Evolutionary conservation across 2,888 invertebrate species (phyloP), one percentile per base, ranked within the genome.

Genomic region (Drosophila eohydei): DNA sequence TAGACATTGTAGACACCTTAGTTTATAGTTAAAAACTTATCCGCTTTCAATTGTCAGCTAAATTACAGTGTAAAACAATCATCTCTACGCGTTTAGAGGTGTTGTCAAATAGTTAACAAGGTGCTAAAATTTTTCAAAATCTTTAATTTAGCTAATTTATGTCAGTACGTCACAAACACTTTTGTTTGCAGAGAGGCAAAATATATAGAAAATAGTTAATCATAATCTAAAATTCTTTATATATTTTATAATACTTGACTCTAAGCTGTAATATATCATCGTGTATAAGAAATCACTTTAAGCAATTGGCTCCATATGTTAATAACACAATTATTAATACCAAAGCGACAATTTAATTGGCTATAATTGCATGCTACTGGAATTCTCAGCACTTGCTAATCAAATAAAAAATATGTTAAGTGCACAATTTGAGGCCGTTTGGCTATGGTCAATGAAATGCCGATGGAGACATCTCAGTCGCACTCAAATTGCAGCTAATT

Each of bases 401-500:
- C 57, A 82, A 62, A 73, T 61, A 36, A 38, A 56, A 59, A 68
- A 71, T 73, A 73, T 75, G 63, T 80, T 72, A 72, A 76, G 71
- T 63, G 70, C 81, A 54, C 80, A 69, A 68, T 86, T 81, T 66
- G 63, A 74, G 66, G 66, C 64, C 78, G 66, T 72, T 78, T 57
- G 44, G 63, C 46, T 56, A 71, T 58, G 83, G 83, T 48, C 86
- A 83, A 83, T 86, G 84, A 76, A 74, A 71, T 52, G 71, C 81
- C 72, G 63, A 83, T 84, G 72, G 68, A 78, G 73, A 73, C 64
- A 74, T 74, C 62, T 67, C 56, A 60, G 66, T 44, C 56, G 66
- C 78, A 81, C 78, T 83, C 69, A 71, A 67, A 89, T 89, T 83
- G 77, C 87, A 79, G 62, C 76, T 85, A 85, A 87, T 85, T 85